These are phyloP conservation scores for Poeciliopsis occidentalis DNA, from an alignment of 2,113 vertebrate genomes.

Conservation along the genomic window DNA sequence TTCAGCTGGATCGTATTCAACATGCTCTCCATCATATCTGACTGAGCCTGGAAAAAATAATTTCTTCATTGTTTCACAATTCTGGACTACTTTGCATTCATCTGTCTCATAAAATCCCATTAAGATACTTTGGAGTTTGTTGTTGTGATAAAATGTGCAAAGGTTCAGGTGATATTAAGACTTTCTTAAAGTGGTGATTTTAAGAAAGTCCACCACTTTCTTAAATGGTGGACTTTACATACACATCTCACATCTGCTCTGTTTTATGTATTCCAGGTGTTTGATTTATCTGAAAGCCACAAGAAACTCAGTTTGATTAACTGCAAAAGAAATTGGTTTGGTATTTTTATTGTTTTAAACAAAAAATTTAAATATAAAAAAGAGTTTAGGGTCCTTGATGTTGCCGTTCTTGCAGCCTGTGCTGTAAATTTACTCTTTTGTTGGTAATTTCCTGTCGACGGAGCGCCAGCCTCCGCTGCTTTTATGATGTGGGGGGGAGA, in stretches of 20 bases:
- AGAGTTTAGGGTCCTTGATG: constrained; percentile 41
- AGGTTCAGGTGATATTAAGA: neutral
- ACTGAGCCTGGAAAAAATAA: no score
- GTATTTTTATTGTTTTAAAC: neutral
- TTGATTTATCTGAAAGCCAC: neutral
- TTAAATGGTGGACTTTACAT: no score
- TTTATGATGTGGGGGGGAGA: constrained; percentile 82
- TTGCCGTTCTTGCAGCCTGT: constrained; percentile 46
- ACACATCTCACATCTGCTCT: no score
- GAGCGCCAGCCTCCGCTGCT: constrained; percentile 83
- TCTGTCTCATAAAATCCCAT: no score
- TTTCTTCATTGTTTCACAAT: no score
- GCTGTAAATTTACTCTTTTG: constrained; percentile 82
- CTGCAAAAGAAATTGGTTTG: no score
- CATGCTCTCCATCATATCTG: no score
- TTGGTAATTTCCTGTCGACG: constrained; percentile 88
- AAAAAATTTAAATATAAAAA: constrained; percentile 21
- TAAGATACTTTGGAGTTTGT: no score
- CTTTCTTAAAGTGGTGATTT: neutral
- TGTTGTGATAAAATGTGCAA: no score
- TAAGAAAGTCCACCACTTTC: neutral
- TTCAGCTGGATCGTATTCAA: no score
- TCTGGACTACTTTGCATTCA: no score
- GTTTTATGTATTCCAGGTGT: no score
- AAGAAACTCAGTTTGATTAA: neutral